Evolutionary conservation across 2,888 invertebrate genomes (phyloP).

Genomic region (Megaustenia siamemsis): DNA sequence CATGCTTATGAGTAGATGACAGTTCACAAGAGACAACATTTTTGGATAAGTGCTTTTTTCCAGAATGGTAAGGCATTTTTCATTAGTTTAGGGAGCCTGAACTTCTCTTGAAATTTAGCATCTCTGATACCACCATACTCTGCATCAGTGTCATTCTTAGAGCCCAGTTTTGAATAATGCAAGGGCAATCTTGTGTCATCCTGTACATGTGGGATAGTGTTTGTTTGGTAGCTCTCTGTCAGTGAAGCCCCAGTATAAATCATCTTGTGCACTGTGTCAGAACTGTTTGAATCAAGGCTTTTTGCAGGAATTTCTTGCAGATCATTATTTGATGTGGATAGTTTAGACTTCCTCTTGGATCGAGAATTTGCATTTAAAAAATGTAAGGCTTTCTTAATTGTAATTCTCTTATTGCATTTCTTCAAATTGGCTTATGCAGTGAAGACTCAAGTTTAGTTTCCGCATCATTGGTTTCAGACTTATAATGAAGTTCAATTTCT

Average conservation of each 20-base stretch:
- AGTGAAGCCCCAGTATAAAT: neutral
- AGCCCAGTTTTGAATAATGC: neutral
- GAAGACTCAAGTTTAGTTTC: neutral
- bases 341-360: neutral
- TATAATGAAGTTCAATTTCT: neutral
- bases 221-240: neutral
- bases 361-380: neutral
- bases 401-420: neutral
- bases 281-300: neutral
- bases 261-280: neutral
- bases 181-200: neutral
- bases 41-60: neutral
- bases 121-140: neutral
- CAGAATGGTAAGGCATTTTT: slow-evolving; percentile 25
- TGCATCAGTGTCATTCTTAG: neutral
- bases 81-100: slow-evolving; percentile 18
- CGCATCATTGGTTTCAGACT: neutral
- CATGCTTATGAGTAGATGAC: no score
- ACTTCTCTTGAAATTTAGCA: neutral
- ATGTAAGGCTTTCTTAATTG: slow-evolving; percentile 12
- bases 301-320: neutral
- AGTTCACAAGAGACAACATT: neutral
- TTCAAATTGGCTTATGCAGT: neutral
- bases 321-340: neutral
- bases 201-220: neutral